Evolutionary conservation across 1,140 invertebrate species (phyloP).

Genomic region (Neodiprion lecontei): DNA sequence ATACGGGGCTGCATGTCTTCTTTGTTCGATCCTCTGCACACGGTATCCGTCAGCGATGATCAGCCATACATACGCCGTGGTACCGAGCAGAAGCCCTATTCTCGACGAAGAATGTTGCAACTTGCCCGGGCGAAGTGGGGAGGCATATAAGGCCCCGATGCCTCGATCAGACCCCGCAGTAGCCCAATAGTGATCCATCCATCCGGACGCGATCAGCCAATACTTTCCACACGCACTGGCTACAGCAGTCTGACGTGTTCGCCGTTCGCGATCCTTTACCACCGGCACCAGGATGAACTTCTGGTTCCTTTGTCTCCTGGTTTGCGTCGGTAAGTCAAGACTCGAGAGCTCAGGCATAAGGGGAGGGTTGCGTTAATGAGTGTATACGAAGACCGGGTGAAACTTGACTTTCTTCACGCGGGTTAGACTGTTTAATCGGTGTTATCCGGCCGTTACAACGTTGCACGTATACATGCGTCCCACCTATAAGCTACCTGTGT

Average conservation of each 20-base stretch:
- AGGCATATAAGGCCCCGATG: conserved; percentile 58
- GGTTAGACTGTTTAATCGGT: not conserved
- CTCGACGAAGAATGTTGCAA: conserved; percentile 1
- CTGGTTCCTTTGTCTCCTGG: conserved; percentile 45
- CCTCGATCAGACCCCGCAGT: conserved; percentile 50
- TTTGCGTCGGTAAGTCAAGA: conserved; percentile 52
- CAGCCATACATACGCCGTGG: conserved; percentile 11
- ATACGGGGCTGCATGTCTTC: not conserved
- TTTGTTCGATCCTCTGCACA: not conserved
- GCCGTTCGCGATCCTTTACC: conserved; percentile 12
- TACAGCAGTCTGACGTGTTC: conserved; percentile 20
- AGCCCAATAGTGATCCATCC: conserved; percentile 58
- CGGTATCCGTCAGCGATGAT: conserved; percentile 5
- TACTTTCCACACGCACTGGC: not conserved
- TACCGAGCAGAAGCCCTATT: not conserved
- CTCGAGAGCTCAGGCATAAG: not conserved
- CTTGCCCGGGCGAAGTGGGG: conserved; percentile 36
- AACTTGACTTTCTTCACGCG: no score
- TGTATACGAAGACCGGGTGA: no score
- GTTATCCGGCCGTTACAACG: no score
- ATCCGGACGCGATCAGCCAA: not conserved
- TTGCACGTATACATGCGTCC: no score
- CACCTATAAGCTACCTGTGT: no score
- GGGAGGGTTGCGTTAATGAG: no score
- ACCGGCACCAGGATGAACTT: conserved; percentile 49